A percentile compares a stretch with the other conserved stretches of the same genome.
phyloP scores from a whole-genome alignment of 1,140 invertebrate genomes.

The Agrypnia vestita region DNA sequence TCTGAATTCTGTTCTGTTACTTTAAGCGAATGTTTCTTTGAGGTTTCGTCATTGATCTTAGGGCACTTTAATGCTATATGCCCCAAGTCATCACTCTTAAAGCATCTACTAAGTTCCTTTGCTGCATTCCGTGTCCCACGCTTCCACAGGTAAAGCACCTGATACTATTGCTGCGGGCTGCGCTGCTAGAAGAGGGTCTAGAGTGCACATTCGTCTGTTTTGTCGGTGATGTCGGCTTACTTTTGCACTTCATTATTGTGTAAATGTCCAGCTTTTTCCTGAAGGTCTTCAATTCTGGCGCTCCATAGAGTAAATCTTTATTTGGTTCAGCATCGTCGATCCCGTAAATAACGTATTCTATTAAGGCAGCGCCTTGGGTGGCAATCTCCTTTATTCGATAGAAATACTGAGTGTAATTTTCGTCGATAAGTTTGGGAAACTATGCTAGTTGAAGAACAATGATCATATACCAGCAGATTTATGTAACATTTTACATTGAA shows the following conservation, averaged over 20 bases:
- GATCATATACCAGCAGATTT: too few relatives aligned
- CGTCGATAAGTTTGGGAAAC: not conserved
- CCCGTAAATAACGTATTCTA: conserved; percentile 2
- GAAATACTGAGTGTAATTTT: not conserved
- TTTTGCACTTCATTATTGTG: too few relatives aligned
- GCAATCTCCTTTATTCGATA: not conserved
- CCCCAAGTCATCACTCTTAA: conserved; percentile 2
- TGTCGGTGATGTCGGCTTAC: too few relatives aligned
- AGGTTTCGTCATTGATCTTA: not conserved
- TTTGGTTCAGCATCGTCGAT: not conserved
- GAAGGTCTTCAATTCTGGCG: not conserved
- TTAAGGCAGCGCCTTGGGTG: not conserved
- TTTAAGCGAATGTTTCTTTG: not conserved
- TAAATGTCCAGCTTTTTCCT: too few relatives aligned
- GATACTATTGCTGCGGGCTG: not conserved
- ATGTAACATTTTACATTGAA: too few relatives aligned
- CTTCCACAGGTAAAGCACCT: conserved; percentile 2
- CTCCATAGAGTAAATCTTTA: not conserved
- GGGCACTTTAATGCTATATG: not conserved
- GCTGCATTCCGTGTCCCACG: not conserved
- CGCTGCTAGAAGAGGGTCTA: too few relatives aligned
- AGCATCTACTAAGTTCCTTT: conserved; percentile 1
- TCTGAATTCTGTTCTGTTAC: conserved; percentile 3
- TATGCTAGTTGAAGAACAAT: not conserved
- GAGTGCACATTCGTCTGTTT: too few relatives aligned